phyloP scores from a whole-genome alignment of 35 echinoderm and acorn worm species.

The Eucidaris tribuloides region DNA sequence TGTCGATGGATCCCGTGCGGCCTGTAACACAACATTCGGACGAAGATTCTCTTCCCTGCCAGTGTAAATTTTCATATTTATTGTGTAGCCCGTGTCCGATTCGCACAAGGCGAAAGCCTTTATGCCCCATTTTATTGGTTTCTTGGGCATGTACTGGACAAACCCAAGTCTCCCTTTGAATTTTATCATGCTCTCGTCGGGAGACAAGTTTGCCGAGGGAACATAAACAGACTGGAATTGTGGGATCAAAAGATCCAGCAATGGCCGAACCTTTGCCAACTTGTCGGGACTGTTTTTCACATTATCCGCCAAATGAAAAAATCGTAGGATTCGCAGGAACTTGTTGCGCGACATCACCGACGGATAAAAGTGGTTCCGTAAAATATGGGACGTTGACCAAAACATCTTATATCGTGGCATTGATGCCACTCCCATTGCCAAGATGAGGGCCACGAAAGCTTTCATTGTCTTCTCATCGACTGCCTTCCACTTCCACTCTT shows the following conservation, averaged over 20 bases:
- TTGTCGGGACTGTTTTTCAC: too few species aligned
- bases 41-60: neutral
- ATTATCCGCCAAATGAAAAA: too few species aligned
- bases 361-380: too few species aligned
- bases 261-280: too few species aligned
- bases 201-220: neutral
- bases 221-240: neutral
- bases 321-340: too few species aligned
- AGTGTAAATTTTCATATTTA: neutral
- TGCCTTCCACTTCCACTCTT: too few species aligned
- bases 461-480: too few species aligned
- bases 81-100: neutral
- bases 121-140: neutral
- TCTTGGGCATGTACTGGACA: conserved; percentile 2
- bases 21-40: neutral
- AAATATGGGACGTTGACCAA: too few species aligned
- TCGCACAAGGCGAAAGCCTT: neutral
- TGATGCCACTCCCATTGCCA: too few species aligned
- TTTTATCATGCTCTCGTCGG: neutral
- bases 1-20: neutral
- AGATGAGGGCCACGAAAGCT: too few species aligned
- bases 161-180: neutral
- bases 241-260: neutral
- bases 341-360: too few species aligned
- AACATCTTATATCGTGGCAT: too few species aligned